Conservation (phyloP, 2,888 invertebrate genomes). For the Polymixis flavicincta region DNA sequence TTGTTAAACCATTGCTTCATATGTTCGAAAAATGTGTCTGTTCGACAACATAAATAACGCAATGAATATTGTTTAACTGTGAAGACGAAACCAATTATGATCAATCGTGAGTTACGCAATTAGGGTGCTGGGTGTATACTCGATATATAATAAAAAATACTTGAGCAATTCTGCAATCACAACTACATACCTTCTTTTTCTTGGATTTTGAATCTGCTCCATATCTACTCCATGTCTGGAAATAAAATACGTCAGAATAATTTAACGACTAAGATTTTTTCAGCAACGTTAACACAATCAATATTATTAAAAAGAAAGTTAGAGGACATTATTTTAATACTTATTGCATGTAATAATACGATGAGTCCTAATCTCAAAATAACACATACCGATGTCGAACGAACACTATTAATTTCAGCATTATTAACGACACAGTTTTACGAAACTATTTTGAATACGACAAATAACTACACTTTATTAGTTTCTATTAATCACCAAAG, state of each 20-base stretch:
- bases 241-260: background rate
- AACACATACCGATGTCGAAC: constrained; percentile 48
- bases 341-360: constrained; percentile 3
- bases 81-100: no score
- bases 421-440: constrained; percentile 54
- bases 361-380: constrained; percentile 31
- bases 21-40: no score
- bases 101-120: no score
- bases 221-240: no score
- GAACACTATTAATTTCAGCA: constrained; percentile 55
- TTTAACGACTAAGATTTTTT: background rate
- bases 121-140: no score
- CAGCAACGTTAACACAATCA: background rate
- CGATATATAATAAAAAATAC: no score
- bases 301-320: background rate
- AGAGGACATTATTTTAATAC: background rate
- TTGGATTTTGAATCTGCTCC: no score
- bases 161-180: background rate
- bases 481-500: constrained; percentile 58
- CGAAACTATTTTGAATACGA: constrained; percentile 59
- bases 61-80: no score
- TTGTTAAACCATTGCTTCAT: no score
- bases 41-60: no score
- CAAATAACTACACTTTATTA: constrained; percentile 56
- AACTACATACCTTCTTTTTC: background rate